Evolutionary conservation across 1,140 invertebrate species (phyloP).

Genomic region (Apolygus lucorum): DNA sequence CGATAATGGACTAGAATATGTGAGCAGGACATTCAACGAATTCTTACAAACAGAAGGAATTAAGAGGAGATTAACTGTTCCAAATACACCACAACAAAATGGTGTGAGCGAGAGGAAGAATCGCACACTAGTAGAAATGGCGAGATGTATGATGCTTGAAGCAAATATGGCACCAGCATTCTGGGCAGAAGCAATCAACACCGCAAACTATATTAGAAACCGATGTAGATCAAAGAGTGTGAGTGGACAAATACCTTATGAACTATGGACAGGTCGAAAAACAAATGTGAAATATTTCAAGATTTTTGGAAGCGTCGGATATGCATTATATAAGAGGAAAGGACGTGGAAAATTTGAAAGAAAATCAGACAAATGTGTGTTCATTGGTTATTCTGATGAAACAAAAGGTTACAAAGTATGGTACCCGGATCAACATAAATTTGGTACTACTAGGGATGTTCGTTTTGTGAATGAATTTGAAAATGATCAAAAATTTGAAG

Average conservation of each 20-base stretch:
- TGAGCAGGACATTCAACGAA: conserved; percentile 15
- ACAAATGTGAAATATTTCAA: conserved; percentile 35
- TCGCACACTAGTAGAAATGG: conserved; percentile 36
- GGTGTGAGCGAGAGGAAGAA: conserved; percentile 38
- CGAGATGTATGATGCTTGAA: conserved; percentile 34
- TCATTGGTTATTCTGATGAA: not conserved
- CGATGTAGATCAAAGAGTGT: conserved; percentile 26
- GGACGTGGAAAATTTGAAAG: not conserved
- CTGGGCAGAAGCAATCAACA: conserved; percentile 34
- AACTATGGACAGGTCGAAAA: conserved; percentile 37
- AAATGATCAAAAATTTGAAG: no score
- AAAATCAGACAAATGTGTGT: not conserved
- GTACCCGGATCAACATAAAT: no score
- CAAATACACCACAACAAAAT: conserved; percentile 41
- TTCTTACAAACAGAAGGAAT: conserved; percentile 20
- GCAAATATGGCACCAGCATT: conserved; percentile 27
- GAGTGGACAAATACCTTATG: conserved; percentile 33
- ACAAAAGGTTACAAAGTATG: not conserved
- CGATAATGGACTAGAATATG: conserved; percentile 38
- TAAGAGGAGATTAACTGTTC: conserved; percentile 20
- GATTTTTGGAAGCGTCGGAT: conserved; percentile 30
- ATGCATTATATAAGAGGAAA: not conserved
- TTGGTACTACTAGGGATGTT: no score
- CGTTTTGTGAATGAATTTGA: no score
- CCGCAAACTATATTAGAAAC: conserved; percentile 42